Conservation (phyloP, 2,113 vertebrate genomes). For the Tretioscincus oriximinensis region DNA sequence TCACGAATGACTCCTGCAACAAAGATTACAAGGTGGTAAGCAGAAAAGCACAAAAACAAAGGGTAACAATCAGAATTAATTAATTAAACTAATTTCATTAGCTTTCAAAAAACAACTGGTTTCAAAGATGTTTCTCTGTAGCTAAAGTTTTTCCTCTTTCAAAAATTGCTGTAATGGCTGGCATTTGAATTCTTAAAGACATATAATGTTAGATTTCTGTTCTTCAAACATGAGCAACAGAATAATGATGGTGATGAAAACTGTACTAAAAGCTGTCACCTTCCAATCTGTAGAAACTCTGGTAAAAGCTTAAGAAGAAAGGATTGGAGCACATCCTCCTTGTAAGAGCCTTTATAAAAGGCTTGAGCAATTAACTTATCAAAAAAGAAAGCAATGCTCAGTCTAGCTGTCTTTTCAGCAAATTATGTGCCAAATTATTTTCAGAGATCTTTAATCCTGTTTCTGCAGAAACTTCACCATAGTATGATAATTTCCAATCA, state of each 20-base stretch:
- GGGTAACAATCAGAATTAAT: slow-evolving; percentile 21
- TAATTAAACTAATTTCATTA: neutral
- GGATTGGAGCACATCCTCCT: neutral
- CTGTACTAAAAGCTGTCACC: neutral
- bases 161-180: neutral
- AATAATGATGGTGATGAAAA: neutral
- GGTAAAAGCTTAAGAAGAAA: neutral
- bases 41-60: neutral
- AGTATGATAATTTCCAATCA: neutral
- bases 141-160: neutral
- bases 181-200: neutral
- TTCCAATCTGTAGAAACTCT: slow-evolving; percentile 14
- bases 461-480: slow-evolving; percentile 37
- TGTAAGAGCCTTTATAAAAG: slow-evolving; percentile 25
- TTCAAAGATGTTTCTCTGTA: neutral
- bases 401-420: slow-evolving; percentile 18
- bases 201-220: neutral
- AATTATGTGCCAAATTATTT: slow-evolving; percentile 22
- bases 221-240: slow-evolving; percentile 16
- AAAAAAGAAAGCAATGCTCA: neutral
- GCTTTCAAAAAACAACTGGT: slow-evolving; percentile 32
- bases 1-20: slow-evolving; percentile 96
- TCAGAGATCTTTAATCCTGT: slow-evolving; percentile 13
- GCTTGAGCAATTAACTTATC: slow-evolving; percentile 38
- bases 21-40: slow-evolving; percentile 63